These are phyloP conservation scores for Scaptomyza cyrtandrae DNA, from an alignment of 2,888 invertebrate species.

Conservation along the genomic window DNA sequence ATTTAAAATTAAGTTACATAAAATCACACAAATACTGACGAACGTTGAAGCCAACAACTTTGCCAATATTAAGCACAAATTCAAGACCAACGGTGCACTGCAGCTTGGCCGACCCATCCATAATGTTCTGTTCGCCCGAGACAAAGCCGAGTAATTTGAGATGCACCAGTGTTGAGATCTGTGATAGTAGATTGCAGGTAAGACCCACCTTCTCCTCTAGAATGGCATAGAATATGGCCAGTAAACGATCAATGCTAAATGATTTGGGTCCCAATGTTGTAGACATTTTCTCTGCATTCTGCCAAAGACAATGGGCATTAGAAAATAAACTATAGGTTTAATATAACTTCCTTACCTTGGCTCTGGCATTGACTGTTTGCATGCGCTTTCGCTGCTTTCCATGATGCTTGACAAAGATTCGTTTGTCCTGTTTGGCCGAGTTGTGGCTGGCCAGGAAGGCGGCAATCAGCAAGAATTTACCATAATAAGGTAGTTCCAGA, in stretches of 20 bases:
- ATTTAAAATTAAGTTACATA: constrained; percentile 76
- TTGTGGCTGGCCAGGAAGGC: constrained; percentile 97
- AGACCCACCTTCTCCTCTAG: constrained; percentile 93
- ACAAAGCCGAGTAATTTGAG: constrained; percentile 90
- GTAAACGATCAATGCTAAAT: constrained; percentile 91
- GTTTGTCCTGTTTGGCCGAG: constrained; percentile 93
- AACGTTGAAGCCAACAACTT: constrained; percentile 90
- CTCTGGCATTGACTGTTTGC: constrained; percentile 87
- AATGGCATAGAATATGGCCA: constrained; percentile 96
- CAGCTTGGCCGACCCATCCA: constrained; percentile 90
- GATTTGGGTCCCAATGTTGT: constrained; percentile 92
- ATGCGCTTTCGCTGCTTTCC: constrained; percentile 89
- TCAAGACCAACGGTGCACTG: constrained; percentile 94
- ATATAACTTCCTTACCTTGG: constrained; percentile 83
- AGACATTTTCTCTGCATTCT: constrained; percentile 86
- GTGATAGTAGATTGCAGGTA: constrained; percentile 93
- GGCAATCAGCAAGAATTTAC: constrained; percentile 94
- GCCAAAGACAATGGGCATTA: not conserved
- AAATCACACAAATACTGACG: constrained; percentile 91
- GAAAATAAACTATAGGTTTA: fast-evolving
- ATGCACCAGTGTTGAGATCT: constrained; percentile 94
- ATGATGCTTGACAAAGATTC: constrained; percentile 92
- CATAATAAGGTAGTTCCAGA: constrained; percentile 93
- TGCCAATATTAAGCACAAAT: constrained; percentile 91
- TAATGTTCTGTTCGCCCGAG: constrained; percentile 89